Conservation (phyloP, 1,140 invertebrate genomes). For the Calliphora vicina region DNA sequence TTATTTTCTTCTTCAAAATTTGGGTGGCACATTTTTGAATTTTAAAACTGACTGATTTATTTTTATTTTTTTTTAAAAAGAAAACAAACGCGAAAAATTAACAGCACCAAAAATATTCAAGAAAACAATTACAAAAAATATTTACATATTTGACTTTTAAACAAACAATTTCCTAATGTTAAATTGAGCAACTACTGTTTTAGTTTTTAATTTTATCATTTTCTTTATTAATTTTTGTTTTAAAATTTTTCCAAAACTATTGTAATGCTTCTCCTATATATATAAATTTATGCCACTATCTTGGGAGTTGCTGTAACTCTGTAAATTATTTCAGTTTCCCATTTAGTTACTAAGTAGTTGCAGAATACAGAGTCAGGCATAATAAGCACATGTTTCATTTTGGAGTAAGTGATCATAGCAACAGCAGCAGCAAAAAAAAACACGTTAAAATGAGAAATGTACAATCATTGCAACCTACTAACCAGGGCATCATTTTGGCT, state of each 20-base stretch:
- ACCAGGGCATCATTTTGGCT: not conserved
- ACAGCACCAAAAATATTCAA: not conserved
- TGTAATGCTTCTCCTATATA: not conserved
- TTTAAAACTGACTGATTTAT: too few relatives aligned
- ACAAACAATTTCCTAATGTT: too few relatives aligned
- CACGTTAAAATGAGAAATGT: not conserved
- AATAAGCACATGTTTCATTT: not conserved
- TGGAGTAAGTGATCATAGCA: not conserved
- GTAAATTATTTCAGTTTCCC: not conserved
- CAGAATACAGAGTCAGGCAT: not conserved
- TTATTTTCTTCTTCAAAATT: not conserved
- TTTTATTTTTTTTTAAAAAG: not conserved
- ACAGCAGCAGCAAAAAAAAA: not conserved
- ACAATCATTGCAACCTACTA: not conserved
- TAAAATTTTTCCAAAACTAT: not conserved
- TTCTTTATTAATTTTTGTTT: not conserved
- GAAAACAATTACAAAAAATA: too few relatives aligned
- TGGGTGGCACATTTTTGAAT: not conserved
- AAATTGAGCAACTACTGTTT: not conserved
- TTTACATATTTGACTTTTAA: not conserved
- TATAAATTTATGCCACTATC: not conserved
- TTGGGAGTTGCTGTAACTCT: not conserved
- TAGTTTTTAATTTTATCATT: not conserved
- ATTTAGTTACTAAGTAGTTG: not conserved
- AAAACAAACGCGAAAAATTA: not conserved